Conservation (phyloP, 2,113 vertebrate species). For the sheep (Ovis aries) region ARS-UI_Ramb_v3.0 NC_056075.1:48947501-48948000, state of each 20-base stretch:
- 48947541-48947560: neutral
- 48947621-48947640: fast-evolving
- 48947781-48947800: fast-evolving
- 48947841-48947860: neutral
- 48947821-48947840: neutral
- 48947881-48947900: fast-evolving
- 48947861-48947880: neutral
- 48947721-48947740: neutral
- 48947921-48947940: neutral
- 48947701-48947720: neutral
- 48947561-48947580: neutral
- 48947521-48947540: fast-evolving
- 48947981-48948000: fast-evolving
- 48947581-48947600: fast-evolving
- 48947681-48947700: fast-evolving
- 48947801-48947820: fast-evolving
- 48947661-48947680: neutral
- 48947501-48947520: neutral
- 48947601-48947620: neutral
- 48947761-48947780: neutral
- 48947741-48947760: neutral
- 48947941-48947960: neutral
- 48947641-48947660: neutral
- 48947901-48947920: neutral
- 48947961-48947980: fast-evolving